phyloP scores from a whole-genome alignment of 2,888 invertebrate genomes.

The Lithodes maja region DNA sequence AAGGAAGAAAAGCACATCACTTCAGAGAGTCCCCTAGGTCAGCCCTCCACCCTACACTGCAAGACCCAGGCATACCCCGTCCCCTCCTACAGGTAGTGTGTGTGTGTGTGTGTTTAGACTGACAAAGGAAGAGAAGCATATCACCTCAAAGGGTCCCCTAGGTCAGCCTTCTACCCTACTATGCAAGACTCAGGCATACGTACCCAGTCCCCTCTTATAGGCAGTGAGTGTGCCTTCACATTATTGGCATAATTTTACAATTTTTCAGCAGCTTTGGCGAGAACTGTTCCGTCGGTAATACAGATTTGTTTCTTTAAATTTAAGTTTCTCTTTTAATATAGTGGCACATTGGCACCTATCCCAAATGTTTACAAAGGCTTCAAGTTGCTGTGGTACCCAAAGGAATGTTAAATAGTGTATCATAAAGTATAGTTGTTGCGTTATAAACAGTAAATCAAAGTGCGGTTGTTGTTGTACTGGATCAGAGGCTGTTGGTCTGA shows the following conservation, averaged over 20 bases:
- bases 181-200: constrained; percentile 72
- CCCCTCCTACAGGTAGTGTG: constrained; percentile 72
- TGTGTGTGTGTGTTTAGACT: not conserved
- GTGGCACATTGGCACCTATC: too few species aligned
- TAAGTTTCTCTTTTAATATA: too few species aligned
- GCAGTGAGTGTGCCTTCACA: constrained; percentile 48
- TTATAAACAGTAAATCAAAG: too few species aligned
- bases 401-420: too few species aligned
- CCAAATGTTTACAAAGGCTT: too few species aligned
- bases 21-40: constrained; percentile 38
- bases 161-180: constrained; percentile 70
- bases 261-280: too few species aligned
- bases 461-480: too few species aligned
- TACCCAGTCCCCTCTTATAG: constrained; percentile 72
- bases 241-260: too few species aligned
- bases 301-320: too few species aligned
- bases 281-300: too few species aligned
- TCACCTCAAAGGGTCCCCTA: constrained; percentile 37
- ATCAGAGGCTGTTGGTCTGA: constrained; percentile 45
- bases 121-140: constrained; percentile 37
- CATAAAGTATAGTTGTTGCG: too few species aligned
- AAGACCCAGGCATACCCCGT: constrained; percentile 72
- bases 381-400: too few species aligned
- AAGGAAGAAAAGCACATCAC: constrained; percentile 55
- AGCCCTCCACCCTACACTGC: constrained; percentile 71